phyloP scores from a whole-genome alignment of 30 jellyfish, hydroid and myxozoan species.

The Catostylus mosaicus region DNA sequence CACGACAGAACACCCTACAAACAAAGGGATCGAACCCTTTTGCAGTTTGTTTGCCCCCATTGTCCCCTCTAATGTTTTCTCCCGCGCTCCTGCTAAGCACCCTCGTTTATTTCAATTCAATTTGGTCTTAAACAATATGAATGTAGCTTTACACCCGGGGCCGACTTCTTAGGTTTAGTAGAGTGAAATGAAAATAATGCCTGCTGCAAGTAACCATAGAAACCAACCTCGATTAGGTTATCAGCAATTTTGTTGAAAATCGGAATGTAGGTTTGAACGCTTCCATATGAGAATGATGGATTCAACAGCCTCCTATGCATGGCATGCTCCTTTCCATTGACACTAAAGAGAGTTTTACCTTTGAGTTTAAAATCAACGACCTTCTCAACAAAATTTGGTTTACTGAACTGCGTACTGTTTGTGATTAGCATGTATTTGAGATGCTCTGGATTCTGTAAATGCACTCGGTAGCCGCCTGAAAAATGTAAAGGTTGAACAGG shows the following conservation, averaged over 20 bases:
- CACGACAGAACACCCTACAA: too few species aligned
- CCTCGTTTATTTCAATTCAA: too few species aligned
- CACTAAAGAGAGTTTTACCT: slow-evolving; percentile 11
- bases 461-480: slow-evolving; percentile 45
- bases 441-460: slow-evolving; percentile 31
- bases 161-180: too few species aligned
- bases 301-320: slow-evolving; percentile 40
- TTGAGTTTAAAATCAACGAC: not conserved
- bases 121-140: too few species aligned
- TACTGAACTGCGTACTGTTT: not conserved
- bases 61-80: too few species aligned
- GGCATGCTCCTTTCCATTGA: slow-evolving; percentile 38
- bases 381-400: slow-evolving; percentile 15
- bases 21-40: too few species aligned
- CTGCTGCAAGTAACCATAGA: too few species aligned
- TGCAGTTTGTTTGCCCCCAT: too few species aligned
- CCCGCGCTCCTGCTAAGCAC: too few species aligned
- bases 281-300: slow-evolving; percentile 45
- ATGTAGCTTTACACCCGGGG: too few species aligned
- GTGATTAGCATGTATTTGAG: slow-evolving; percentile 8
- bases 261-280: slow-evolving; percentile 39
- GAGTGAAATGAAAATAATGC: too few species aligned
- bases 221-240: slow-evolving; percentile 21
- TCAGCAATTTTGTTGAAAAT: slow-evolving; percentile 20
- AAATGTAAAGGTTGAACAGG: too few species aligned